Evolutionary conservation across 2,888 invertebrate species (phyloP).

Genomic region (Parnassius orleans): DNA sequence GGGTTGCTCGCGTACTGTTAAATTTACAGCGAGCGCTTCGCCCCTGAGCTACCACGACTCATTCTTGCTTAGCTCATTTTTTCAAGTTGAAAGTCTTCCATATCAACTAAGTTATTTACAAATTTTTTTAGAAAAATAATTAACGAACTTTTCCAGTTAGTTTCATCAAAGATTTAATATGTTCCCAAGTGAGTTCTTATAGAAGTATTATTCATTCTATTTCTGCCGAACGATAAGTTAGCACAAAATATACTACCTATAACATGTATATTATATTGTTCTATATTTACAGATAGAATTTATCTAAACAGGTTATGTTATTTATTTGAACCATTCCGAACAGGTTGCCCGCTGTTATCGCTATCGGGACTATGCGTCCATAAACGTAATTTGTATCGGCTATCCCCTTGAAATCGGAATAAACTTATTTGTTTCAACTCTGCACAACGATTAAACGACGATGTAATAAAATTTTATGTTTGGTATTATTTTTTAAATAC

Average conservation of each 20-base stretch:
- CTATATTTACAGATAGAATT: slow-evolving; percentile 73
- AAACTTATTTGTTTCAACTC: slow-evolving; percentile 65
- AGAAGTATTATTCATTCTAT: slow-evolving; percentile 8
- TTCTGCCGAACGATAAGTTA: slow-evolving; percentile 58
- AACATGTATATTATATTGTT: slow-evolving; percentile 44
- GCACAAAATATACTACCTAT: slow-evolving; percentile 44
- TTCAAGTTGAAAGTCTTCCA: too few species aligned
- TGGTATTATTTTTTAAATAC: slow-evolving; percentile 24
- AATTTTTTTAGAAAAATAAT: too few species aligned
- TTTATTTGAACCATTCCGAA: slow-evolving; percentile 70
- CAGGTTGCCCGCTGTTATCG: slow-evolving; percentile 71
- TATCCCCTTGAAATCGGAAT: slow-evolving; percentile 66
- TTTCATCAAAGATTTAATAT: too few species aligned
- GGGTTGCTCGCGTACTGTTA: too few species aligned
- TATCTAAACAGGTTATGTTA: slow-evolving; percentile 72
- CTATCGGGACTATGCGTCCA: slow-evolving; percentile 60
- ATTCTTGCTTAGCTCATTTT: too few species aligned
- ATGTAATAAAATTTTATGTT: slow-evolving; percentile 50
- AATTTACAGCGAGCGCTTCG: too few species aligned
- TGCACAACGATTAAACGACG: slow-evolving; percentile 37
- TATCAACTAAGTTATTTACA: too few species aligned
- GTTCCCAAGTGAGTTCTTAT: too few species aligned
- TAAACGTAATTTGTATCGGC: slow-evolving; percentile 73
- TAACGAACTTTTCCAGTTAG: too few species aligned
- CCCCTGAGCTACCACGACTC: too few species aligned